These are phyloP conservation scores for Dicrostonyx torquatus DNA, from an alignment of 2,797 vertebrate genomes.

Conservation along the genomic window DNA sequence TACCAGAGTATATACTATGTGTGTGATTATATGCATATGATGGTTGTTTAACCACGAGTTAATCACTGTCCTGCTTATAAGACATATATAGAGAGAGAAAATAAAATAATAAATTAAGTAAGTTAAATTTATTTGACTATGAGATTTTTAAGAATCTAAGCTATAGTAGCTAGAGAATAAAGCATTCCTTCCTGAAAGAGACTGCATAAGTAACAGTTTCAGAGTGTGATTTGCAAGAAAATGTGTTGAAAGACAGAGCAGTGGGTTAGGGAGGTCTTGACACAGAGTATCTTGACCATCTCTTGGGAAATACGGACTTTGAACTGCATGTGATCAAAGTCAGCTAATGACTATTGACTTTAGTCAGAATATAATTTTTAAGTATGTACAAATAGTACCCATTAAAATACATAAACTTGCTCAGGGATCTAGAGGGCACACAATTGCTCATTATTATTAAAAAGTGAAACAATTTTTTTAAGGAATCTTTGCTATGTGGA, in stretches of 20 bases:
- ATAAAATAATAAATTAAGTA: neutral
- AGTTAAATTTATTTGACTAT: neutral
- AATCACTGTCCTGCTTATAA: neutral
- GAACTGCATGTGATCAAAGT: constrained; percentile 35
- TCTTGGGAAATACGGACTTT: constrained; percentile 34
- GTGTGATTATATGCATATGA: neutral
- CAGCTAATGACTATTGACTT: constrained; percentile 25
- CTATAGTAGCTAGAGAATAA: neutral
- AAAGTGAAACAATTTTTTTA: neutral
- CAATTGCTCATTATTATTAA: neutral
- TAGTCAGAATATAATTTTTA: constrained; percentile 49
- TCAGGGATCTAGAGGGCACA: neutral
- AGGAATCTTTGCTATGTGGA: neutral
- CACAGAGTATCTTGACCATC: neutral
- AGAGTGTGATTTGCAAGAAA: constrained; percentile 53
- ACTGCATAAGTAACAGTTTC: neutral
- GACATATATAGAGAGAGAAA: neutral
- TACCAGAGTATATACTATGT: accelerated
- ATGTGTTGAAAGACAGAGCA: constrained; percentile 28
- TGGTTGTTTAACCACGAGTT: neutral
- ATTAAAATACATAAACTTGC: constrained; percentile 32
- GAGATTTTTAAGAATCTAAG: neutral
- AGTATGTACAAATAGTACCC: constrained; percentile 3
- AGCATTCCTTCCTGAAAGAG: neutral
- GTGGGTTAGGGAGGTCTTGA: constrained; percentile 34